Base-by-base conservation (phyloP, 2,888 invertebrate species). In the Pasiphila rectangulata region DNA sequence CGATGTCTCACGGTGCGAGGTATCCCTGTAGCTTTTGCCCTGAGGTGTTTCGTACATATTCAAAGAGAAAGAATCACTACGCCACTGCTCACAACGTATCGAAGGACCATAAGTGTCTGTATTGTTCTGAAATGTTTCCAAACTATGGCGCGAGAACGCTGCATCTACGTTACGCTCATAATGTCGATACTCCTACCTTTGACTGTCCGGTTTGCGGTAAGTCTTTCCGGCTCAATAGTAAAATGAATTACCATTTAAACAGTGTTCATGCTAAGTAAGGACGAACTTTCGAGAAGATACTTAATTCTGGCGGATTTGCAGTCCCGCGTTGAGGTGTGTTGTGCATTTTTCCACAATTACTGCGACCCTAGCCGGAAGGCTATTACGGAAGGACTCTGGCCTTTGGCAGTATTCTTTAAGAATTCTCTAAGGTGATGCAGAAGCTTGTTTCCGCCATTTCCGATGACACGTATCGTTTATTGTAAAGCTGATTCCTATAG, bases 171-270 rank as follows among this genome's bases (percentile, higher is more conserved):
- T 4, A 50, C 0, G 56, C 49, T 0, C 88, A 88, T 12, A 63
- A 78, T 16, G 37, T 83, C 0, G 69, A 75, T 19, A 54, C 73
- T 0, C 70, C 73, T 0, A 70, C 70, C 0, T 77, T 63, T 30
- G 67, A 63, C 0, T 88, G 88, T 38, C 76, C 82, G 0, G 72
- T 79, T 5, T 88, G 87, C 45, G 62, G 58, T 0, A 86, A 84
- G 54, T 42, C 38, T 0, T 88, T 86, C 46, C 73, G 72, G 1
- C 75, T 83, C 1, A 61, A 71, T 51, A 86, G 86, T 44, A 70
- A 64, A 52, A 68, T 50, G 50, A 40, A 45, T 17, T 50, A 50
- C 29, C 50, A 50, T 41, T 42, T 50, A n/a, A 45, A 50, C 10
- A 41, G 27, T 10, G 50, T 45, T 5, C 50, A 50, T 45, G 45